Conservation (phyloP, 2,797 vertebrate species). For the Lagocephalus sceleratus region DNA sequence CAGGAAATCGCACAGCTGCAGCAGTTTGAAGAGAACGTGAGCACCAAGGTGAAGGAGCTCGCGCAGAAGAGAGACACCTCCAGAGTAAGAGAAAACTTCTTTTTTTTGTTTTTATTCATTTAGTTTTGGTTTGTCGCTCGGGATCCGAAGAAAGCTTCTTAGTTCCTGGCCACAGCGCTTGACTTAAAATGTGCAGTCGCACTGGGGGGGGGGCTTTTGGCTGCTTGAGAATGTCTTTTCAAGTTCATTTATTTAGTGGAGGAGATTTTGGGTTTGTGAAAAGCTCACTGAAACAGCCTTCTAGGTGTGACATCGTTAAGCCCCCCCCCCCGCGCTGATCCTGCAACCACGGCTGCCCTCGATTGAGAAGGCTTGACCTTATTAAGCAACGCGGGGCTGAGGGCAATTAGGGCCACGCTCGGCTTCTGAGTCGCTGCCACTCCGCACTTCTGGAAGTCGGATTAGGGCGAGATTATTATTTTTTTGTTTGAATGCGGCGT, state of each 20-base stretch:
- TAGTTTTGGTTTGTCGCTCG: background rate
- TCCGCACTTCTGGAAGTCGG: background rate
- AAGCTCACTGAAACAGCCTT: no score
- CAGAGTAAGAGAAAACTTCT: constrained; percentile 68
- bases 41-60: constrained; percentile 53
- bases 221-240: no score
- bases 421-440: background rate
- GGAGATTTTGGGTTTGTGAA: no score
- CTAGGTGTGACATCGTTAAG: no score
- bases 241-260: no score
- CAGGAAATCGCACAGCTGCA: constrained; percentile 71
- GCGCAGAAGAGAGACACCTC: constrained; percentile 60
- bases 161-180: no score
- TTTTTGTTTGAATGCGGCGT: background rate
- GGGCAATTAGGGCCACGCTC: background rate
- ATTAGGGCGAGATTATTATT: no score
- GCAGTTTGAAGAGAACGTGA: constrained; percentile 56
- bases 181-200: no score
- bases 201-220: no score
- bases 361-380: background rate
- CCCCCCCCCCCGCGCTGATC: no score
- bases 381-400: background rate
- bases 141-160: background rate
- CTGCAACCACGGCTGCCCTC: background rate
- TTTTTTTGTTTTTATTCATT: no score